Percentiles rank a stretch among this genome's conserved stretches.
These are phyloP conservation scores for Caenorhabditis sp. DNA, from an alignment of 2,888 invertebrate genomes.

Conservation along the genomic window DNA sequence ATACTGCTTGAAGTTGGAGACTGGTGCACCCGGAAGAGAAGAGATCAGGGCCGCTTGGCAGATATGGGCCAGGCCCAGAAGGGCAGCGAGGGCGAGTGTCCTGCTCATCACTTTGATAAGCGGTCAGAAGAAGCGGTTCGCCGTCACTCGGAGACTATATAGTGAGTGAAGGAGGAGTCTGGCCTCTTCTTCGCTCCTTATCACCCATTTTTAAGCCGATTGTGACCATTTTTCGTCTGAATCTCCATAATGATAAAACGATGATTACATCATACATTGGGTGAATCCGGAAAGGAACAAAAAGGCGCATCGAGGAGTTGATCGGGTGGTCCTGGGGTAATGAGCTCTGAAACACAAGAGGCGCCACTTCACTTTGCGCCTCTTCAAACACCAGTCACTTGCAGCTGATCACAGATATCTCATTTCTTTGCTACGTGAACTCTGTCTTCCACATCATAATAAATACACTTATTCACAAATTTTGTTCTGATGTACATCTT, in stretches of 20 bases:
- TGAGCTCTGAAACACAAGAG: slow-evolving; percentile 15
- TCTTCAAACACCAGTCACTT: slow-evolving; percentile 34
- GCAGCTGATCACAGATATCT: no score
- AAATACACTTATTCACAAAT: no score
- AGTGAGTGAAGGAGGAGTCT: slow-evolving; percentile 39
- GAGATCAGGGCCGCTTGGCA: slow-evolving; percentile 52
- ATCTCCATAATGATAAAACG: slow-evolving; percentile 21
- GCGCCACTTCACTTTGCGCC: slow-evolving; percentile 19
- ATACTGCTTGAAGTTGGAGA: slow-evolving; percentile 79
- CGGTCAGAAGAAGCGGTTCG: slow-evolving; percentile 24
- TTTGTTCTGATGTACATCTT: slow-evolving; percentile 12
- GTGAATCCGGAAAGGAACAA: slow-evolving; percentile 22
- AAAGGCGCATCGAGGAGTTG: neutral
- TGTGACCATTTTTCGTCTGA: slow-evolving; percentile 44
- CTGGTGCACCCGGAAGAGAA: slow-evolving; percentile 63
- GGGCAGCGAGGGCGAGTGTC: slow-evolving; percentile 31
- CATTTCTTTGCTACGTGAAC: no score
- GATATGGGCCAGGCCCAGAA: slow-evolving; percentile 33
- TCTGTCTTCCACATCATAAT: no score
- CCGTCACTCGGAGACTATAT: slow-evolving; percentile 18
- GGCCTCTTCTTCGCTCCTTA: slow-evolving; percentile 5
- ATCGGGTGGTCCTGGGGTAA: neutral
- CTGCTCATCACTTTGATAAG: slow-evolving; percentile 23
- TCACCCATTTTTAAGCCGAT: slow-evolving; percentile 38
- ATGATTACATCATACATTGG: slow-evolving; percentile 10